Base-by-base conservation (phyloP, 1,140 invertebrate genomes). In the Planococcus citri region DNA sequence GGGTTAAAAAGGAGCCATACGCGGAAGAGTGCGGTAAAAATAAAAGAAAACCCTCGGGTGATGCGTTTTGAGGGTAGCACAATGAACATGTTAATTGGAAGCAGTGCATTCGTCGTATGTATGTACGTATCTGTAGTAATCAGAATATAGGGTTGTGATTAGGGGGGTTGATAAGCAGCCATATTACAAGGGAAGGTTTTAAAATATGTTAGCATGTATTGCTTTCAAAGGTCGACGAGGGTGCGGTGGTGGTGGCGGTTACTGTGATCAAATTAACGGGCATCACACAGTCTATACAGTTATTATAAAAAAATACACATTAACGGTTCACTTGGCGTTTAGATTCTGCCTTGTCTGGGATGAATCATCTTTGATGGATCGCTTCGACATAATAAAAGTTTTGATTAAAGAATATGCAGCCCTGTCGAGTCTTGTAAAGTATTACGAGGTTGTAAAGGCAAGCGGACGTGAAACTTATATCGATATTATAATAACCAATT, bases 221-320 rank as follows among this genome's bases (percentile, higher is more conserved):
- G 41, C 41, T 51, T 51, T 51, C 41, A 51, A 17, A 51, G 41
- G 41, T 51, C 41, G 41, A 14, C 33, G n/a, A n/a, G n/a, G n/a
- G n/a, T n/a, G n/a, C n/a, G n/a, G n/a, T n/a, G n/a, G n/a, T n/a
- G 6, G 6, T 51, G 41, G 41, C 41, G 41, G 41, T 51, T 51
- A 51, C 41, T 51, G 17, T 51, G 41, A 51, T 51, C 41, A 51
- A 51, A 51, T 51, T 51, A 51, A 51, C 41, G 41, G 41, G 41
- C 6, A n/a, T n/a, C n/a, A n/a, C n/a, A 20, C 41, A 51, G 41
- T 17, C 41, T 51, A 17, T 51, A 51, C 3, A 51, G 41, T 51
- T 51, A 51, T 51, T 51, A 51, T 51, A 51, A 51, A 51, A 51
- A 51, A 51, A 51, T 51, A 51, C 41, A 51, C 41, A 51, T 51